Percentiles rank a stretch among this genome's conserved stretches.
Conservation (phyloP, 2,888 invertebrate genomes). For the Euzophera pinguis region DNA sequence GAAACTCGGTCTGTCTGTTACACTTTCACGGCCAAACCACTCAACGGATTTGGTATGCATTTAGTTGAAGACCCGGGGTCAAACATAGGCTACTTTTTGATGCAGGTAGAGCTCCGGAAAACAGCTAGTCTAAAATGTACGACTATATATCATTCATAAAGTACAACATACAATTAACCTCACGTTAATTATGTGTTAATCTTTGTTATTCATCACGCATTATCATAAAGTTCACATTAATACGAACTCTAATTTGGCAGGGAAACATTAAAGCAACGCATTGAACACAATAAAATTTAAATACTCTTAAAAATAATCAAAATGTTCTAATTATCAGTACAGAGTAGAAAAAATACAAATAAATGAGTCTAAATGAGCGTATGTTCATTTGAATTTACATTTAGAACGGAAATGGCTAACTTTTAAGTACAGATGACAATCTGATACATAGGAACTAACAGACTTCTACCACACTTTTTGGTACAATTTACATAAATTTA, state of each 20-base stretch:
- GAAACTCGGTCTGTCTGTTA: too few species aligned
- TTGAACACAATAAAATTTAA: slow-evolving; percentile 44
- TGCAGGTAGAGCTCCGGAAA: too few species aligned
- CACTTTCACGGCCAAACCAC: too few species aligned
- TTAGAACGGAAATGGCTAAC: slow-evolving; percentile 19
- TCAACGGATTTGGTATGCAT: too few species aligned
- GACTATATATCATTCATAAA: slow-evolving; percentile 2
- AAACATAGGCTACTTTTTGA: too few species aligned
- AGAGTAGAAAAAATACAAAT: slow-evolving; percentile 8
- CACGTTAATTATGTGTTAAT: slow-evolving; percentile 35
- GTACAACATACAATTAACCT: slow-evolving; percentile 21
- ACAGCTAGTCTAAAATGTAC: too few species aligned
- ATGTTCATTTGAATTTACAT: slow-evolving; percentile 40
- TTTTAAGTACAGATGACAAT: not conserved
- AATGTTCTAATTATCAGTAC: slow-evolving; percentile 5
- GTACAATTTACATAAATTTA: not conserved
- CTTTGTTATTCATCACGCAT: slow-evolving; percentile 37
- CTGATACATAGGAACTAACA: not conserved
- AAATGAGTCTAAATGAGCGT: slow-evolving; percentile 28
- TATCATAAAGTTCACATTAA: slow-evolving; percentile 51
- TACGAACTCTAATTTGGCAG: slow-evolving; percentile 41
- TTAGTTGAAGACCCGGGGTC: too few species aligned
- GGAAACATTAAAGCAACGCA: slow-evolving; percentile 34
- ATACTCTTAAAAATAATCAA: slow-evolving; percentile 24
- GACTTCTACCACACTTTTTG: not conserved